Conservation (phyloP, 2,888 invertebrate genomes). For the Metallyticus violacea region DNA sequence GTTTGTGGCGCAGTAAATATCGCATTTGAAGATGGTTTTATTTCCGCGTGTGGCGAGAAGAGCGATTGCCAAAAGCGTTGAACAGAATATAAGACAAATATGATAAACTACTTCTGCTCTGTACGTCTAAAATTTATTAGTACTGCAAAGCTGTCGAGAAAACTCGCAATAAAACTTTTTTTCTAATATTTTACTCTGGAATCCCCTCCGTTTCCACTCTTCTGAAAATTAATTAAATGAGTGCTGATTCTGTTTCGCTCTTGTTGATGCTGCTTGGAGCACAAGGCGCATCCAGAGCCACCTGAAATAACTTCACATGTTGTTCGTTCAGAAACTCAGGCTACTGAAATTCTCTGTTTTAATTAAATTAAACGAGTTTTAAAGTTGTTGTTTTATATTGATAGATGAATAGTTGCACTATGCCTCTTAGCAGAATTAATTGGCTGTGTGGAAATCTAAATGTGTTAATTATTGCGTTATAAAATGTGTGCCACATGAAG, state of each 20-base stretch:
- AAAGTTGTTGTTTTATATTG: too few species aligned
- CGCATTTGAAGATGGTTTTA: neutral
- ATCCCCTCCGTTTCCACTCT: neutral
- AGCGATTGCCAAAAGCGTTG: neutral
- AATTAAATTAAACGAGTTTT: too few species aligned
- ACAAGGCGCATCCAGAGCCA: neutral
- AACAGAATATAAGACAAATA: neutral
- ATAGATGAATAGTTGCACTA: too few species aligned
- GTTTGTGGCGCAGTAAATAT: neutral
- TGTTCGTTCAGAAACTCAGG: neutral
- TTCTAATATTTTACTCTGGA: neutral
- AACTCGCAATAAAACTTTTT: neutral
- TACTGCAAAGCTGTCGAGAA: neutral
- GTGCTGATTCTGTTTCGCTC: neutral
- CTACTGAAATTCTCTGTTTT: too few species aligned
- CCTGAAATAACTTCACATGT: neutral
- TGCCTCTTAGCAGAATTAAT: too few species aligned
- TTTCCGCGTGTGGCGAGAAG: neutral
- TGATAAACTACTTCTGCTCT: neutral
- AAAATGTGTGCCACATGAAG: too few species aligned
- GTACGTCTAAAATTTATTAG: neutral
- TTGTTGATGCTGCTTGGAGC: neutral
- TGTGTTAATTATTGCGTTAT: too few species aligned
- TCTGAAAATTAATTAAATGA: neutral
- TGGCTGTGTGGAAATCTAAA: too few species aligned